These are phyloP conservation scores for Cavia porcellus DNA, from an alignment of 2,113 vertebrate species.

Conservation along the genomic window DNA sequence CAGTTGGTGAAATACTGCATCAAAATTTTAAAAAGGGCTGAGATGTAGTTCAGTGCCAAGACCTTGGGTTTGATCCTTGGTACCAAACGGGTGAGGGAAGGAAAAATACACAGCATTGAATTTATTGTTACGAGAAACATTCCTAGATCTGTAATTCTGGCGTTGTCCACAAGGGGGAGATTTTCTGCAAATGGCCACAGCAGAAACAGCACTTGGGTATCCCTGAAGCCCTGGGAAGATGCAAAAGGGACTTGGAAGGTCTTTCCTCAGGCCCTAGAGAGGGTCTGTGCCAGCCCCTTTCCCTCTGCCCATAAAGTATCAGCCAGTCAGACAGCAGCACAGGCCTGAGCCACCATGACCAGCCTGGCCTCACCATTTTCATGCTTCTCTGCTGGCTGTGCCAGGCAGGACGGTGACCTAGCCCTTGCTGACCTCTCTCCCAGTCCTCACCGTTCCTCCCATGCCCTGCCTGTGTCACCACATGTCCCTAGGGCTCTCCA, in stretches of 20 bases:
- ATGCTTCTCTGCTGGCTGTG: neutral
- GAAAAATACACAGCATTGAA: neutral
- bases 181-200: neutral
- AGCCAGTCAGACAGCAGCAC: neutral
- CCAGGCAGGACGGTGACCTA: neutral
- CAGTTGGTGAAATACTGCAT: neutral
- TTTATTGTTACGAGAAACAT: neutral
- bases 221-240: neutral
- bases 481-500: neutral
- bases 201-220: neutral
- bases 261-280: neutral
- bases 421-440: neutral
- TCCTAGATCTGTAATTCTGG: neutral
- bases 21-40: neutral
- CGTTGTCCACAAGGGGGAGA: conserved; percentile 56
- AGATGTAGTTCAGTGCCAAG: neutral
- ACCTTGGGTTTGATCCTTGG: neutral
- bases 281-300: neutral
- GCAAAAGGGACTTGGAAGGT: too few relatives aligned
- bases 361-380: neutral
- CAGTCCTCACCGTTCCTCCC: neutral
- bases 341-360: neutral
- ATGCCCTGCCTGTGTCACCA: neutral
- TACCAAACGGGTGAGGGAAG: neutral
- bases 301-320: neutral